Evolutionary conservation across 1,140 invertebrate genomes (phyloP), one percentile per base, ranked within the genome.

Genomic region (Pogonognathellus flavescens): DNA sequence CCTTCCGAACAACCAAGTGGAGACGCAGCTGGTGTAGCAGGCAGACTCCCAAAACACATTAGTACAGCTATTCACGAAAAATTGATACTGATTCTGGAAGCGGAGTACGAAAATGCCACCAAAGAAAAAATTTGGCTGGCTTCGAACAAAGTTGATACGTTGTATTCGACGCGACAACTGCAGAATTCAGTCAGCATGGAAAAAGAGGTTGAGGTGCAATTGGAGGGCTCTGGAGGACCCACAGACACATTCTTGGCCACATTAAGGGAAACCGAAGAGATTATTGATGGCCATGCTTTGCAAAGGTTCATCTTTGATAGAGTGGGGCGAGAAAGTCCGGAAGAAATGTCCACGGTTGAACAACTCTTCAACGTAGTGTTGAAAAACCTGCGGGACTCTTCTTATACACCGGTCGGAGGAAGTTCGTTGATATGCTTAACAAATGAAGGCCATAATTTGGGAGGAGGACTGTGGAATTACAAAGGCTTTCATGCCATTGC

Each of bases 311-410:
- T 85, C 7, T 0, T 6, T 16, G 62, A 85, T 13, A 18, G n/a
- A 49, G 81, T 81, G 84, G 57, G 76, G 13, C 3, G n/a, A 1
- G 16, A 9, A 9, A 8, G 31, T 2, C 9, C 72, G 9, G 31
- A 59, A 11, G 22, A 18, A 3, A 7, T 85, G 0, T 20, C 16
- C 5, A 59, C 60, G 1, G 11, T 66, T 53, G 84, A 85, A 13
- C 22, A 55, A 9, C 50, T 85, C 0, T 85, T 81, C 49, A 85
- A 60, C 22, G 18, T 22, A 20, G 13, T 85, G 11, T 10, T 85
- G 41, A 41, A 80, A 16, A 81, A 80, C 16, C n/a, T 81, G 13
- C 53, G 81, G 14, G 31, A 50, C 5, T 3, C 20, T 3, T 53
- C 18, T 1, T 85, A 62, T 9, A 85, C 84, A 13, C 76, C 84